phyloP scores from a whole-genome alignment of 92 coral and sea anemone genomes.

The Phenganax stokvisi region DNA sequence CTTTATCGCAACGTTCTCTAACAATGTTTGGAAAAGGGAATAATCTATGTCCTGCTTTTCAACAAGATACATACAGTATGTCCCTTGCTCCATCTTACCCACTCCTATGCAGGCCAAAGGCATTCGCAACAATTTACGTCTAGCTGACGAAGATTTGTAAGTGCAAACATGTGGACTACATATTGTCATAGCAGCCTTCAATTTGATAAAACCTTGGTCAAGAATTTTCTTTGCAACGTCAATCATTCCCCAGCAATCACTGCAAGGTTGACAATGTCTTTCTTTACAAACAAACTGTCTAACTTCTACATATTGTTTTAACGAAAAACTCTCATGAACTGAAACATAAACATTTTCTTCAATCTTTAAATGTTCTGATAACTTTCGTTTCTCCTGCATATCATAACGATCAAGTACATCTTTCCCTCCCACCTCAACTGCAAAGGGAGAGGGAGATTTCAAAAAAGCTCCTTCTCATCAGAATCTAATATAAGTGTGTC shows the following conservation, averaged over 20 bases:
- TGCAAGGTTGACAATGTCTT: slow-evolving; percentile 27
- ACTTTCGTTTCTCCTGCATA: slow-evolving; percentile 24
- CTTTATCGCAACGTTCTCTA: background rate
- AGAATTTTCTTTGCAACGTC: slow-evolving; percentile 14
- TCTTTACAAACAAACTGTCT: slow-evolving; percentile 31
- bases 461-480: slow-evolving; percentile 18
- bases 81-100: slow-evolving; percentile 15
- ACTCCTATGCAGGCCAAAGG: slow-evolving; percentile 40
- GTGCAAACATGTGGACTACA: slow-evolving; percentile 32
- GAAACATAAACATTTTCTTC: slow-evolving; percentile 32
- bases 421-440: slow-evolving; percentile 20
- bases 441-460: slow-evolving; percentile 25
- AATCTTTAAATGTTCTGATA: slow-evolving; percentile 31
- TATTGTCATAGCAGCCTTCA: slow-evolving; percentile 37
- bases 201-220: slow-evolving; percentile 22
- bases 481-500: slow-evolving; percentile 9
- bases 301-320: slow-evolving; percentile 31
- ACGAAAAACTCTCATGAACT: slow-evolving; percentile 25
- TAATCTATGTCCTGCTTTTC: slow-evolving; percentile 40
- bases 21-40: slow-evolving; percentile 22
- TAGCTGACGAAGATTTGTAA: slow-evolving; percentile 48
- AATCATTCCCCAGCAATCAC: slow-evolving; percentile 21
- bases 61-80: slow-evolving; percentile 21
- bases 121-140: slow-evolving; percentile 27
- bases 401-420: slow-evolving; percentile 14